Evolutionary conservation across 1,140 invertebrate genomes (phyloP).

Genomic region (Wiebesia pumilae): DNA sequence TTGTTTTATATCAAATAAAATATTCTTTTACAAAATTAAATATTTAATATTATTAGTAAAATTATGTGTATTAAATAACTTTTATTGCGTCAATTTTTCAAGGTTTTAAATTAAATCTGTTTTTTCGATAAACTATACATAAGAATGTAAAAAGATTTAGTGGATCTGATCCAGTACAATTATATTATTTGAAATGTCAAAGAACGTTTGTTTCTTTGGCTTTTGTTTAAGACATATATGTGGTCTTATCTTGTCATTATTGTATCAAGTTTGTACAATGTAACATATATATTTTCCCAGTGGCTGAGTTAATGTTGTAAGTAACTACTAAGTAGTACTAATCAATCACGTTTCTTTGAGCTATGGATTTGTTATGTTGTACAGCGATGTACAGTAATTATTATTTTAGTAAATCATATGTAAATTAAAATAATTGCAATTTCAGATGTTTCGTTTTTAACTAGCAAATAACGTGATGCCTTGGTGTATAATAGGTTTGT

Average conservation of each 20-base stretch:
- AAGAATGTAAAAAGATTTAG: conserved; percentile 35
- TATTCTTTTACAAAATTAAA: background rate
- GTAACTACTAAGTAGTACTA: conserved; percentile 41
- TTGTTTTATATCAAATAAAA: conserved; percentile 4
- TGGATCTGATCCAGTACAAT: conserved; percentile 42
- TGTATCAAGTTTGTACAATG: conserved; percentile 51
- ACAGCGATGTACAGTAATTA: conserved; percentile 48
- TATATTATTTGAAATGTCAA: conserved; percentile 24
- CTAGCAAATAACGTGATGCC: conserved; percentile 36
- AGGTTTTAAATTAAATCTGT: conserved; percentile 20
- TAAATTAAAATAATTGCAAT: conserved; percentile 41
- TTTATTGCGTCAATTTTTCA: conserved; percentile 15
- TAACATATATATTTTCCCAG: conserved; percentile 51
- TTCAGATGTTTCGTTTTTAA: conserved; percentile 33
- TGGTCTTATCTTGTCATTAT: conserved; percentile 48
- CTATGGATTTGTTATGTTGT: conserved; percentile 50
- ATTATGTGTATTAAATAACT: background rate
- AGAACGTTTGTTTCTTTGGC: conserved; percentile 10
- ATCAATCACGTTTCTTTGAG: conserved; percentile 27
- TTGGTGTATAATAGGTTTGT: conserved; percentile 47
- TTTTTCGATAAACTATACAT: conserved; percentile 16
- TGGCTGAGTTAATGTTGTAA: conserved; percentile 44
- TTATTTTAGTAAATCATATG: conserved; percentile 45
- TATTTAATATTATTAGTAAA: background rate
- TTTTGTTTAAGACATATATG: conserved; percentile 15